A percentile compares a stretch with the other conserved stretches of the same genome.
These are phyloP conservation scores for Phortica okadai DNA, from an alignment of 2,888 invertebrate genomes.

Conservation along the genomic window DNA sequence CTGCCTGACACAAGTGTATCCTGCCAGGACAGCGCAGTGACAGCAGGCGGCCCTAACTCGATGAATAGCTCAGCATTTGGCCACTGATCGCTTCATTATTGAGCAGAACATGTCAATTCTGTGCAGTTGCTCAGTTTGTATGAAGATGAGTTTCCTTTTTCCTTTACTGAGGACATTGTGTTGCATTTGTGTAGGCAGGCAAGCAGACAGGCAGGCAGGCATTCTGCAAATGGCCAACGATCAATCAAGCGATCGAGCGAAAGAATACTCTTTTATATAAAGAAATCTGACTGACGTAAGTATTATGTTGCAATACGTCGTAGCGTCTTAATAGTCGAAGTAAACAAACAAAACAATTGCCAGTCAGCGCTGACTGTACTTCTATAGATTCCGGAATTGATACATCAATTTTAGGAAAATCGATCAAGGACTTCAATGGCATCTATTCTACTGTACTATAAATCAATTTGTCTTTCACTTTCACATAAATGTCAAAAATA, in stretches of 20 bases:
- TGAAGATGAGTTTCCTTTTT: neutral
- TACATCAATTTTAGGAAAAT: neutral
- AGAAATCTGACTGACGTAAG: neutral
- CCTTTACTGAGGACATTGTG: neutral
- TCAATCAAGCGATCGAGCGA: neutral
- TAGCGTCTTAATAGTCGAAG: neutral
- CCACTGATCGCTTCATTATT: slow-evolving; percentile 69
- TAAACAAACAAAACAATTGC: neutral
- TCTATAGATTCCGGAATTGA: neutral
- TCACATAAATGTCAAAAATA: neutral
- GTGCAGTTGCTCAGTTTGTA: slow-evolving; percentile 13
- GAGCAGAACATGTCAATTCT: slow-evolving; percentile 63
- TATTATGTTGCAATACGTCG: neutral
- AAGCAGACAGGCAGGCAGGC: neutral
- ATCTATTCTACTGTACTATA: neutral
- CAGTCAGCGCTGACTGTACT: neutral
- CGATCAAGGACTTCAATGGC: neutral
- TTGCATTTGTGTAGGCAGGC: slow-evolving; percentile 12
- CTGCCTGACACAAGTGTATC: slow-evolving; percentile 27
- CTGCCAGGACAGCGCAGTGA: neutral
- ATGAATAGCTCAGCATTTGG: slow-evolving; percentile 32
- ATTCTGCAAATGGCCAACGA: neutral
- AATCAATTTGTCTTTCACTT: slow-evolving; percentile 1
- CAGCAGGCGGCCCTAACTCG: slow-evolving; percentile 8
- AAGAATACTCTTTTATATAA: neutral